These are phyloP conservation scores for Brachystomella parvula DNA, from an alignment of 1,140 invertebrate species.

Conservation along the genomic window DNA sequence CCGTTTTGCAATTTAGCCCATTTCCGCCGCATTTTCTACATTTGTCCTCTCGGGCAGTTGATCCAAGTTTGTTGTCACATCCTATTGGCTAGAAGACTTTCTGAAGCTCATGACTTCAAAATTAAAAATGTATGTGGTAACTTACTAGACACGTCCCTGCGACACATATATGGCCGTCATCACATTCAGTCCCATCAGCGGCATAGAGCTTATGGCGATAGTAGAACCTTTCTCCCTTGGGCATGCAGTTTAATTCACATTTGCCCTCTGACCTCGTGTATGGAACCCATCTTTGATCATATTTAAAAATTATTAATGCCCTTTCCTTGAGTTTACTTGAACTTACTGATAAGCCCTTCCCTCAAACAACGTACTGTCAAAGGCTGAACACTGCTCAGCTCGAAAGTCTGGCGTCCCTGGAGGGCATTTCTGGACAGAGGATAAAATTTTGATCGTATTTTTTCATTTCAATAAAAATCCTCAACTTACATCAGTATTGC, in stretches of 20 bases:
- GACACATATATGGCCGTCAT: constrained; percentile 80
- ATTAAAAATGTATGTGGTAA: constrained; percentile 14
- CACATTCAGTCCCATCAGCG: constrained; percentile 81
- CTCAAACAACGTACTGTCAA: constrained; percentile 65
- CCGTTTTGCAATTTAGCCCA: constrained; percentile 75
- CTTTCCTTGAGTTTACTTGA: constrained; percentile 4
- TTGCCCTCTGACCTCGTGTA: constrained; percentile 77
- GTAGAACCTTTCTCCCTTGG: constrained; percentile 82
- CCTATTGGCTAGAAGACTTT: constrained; percentile 72
- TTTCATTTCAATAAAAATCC: constrained; percentile 44
- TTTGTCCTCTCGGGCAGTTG: constrained; percentile 73
- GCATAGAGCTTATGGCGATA: constrained; percentile 76
- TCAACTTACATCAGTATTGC: constrained; percentile 42
- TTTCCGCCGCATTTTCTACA: constrained; percentile 90
- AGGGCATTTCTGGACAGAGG: constrained; percentile 50
- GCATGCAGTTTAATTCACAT: constrained; percentile 93
- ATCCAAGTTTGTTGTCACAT: constrained; percentile 91
- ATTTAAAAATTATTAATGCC: constrained; percentile 6
- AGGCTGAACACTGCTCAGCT: constrained; percentile 73
- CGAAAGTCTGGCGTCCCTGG: constrained; percentile 68
- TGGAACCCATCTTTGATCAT: constrained; percentile 65
- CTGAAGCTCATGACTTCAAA: constrained; percentile 29
- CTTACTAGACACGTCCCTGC: constrained; percentile 79
- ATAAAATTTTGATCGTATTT: background rate
- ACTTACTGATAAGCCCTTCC: constrained; percentile 66